phyloP scores from a whole-genome alignment of 2,797 vertebrate species.

The Craterocephalus amniculus region DNA sequence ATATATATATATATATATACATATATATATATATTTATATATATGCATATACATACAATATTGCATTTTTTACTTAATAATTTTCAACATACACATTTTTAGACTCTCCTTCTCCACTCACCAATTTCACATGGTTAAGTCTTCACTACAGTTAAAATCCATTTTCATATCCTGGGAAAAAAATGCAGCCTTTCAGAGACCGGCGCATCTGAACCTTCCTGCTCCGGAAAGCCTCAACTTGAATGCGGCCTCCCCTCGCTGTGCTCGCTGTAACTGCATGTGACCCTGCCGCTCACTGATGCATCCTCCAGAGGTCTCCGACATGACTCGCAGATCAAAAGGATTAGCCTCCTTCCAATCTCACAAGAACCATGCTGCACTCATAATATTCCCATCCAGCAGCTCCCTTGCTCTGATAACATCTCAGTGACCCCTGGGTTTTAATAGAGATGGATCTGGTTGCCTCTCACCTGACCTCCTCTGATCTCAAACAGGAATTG shows the following conservation, averaged over 20 bases:
- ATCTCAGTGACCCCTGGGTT: constrained; percentile 58
- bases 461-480: constrained; percentile 67
- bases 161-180: constrained; percentile 44
- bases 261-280: constrained; percentile 53
- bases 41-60: too few relatives aligned
- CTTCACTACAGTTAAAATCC: constrained; percentile 32
- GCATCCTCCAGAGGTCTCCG: constrained; percentile 76
- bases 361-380: constrained; percentile 45
- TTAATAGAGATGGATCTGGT: constrained; percentile 77
- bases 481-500: constrained; percentile 64
- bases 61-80: too few relatives aligned
- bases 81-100: neutral
- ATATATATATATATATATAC: too few relatives aligned
- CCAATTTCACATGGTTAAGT: neutral
- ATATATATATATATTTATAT: too few relatives aligned
- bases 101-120: neutral
- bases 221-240: constrained; percentile 54
- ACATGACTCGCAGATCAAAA: constrained; percentile 79
- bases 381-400: constrained; percentile 55
- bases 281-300: constrained; percentile 72
- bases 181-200: constrained; percentile 58
- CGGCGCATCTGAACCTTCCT: constrained; percentile 2
- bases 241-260: constrained; percentile 47
- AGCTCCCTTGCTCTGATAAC: constrained; percentile 64
- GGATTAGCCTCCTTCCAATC: constrained; percentile 72